These are phyloP conservation scores for cattle (Bos taurus) DNA, from an alignment of 2,113 vertebrate species.

Conservation along the genomic window DNA sequence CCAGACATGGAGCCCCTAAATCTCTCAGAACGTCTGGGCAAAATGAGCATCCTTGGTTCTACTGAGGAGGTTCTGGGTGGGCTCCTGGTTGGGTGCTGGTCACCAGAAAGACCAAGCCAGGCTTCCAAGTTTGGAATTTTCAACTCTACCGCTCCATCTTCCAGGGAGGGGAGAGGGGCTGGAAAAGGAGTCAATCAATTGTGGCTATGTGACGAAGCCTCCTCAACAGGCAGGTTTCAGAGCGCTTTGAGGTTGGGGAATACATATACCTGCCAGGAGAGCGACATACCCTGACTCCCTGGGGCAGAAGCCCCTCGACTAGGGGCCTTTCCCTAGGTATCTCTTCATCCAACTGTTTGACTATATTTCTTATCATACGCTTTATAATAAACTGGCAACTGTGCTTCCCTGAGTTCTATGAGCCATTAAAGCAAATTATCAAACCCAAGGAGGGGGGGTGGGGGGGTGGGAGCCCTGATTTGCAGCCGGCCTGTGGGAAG, in stretches of 20 bases:
- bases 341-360: neutral
- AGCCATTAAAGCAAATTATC: neutral
- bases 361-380: fast-evolving
- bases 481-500: neutral
- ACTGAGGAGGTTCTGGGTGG: neutral
- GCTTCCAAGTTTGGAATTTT: neutral
- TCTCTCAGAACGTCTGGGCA: neutral
- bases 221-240: neutral
- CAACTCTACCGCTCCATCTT: neutral
- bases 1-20: neutral
- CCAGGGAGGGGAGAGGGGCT: neutral
- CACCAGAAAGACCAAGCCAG: neutral
- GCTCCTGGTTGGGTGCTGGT: neutral
- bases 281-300: fast-evolving
- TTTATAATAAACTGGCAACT: neutral
- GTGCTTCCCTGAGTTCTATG: neutral
- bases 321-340: fast-evolving
- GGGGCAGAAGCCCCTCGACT: neutral
- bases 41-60: neutral
- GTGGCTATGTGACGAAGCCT: neutral
- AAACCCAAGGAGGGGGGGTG: neutral
- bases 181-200: neutral
- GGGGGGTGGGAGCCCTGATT: too few species aligned
- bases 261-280: neutral
- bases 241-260: neutral